phyloP scores from a whole-genome alignment of 2,797 vertebrate genomes.

The Oreortyx pictus region DNA sequence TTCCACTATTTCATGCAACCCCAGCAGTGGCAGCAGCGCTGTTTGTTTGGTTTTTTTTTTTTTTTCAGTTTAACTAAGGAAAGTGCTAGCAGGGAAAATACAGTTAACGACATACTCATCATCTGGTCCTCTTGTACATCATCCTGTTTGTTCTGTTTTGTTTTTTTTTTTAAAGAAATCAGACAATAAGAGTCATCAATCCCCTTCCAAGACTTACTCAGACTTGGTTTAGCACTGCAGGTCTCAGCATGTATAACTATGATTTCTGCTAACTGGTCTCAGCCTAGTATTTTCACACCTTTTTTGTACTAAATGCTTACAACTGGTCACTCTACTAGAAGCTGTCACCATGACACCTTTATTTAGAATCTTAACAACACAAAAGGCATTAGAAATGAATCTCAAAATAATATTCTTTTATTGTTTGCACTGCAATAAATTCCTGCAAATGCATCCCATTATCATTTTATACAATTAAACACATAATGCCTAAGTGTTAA shows the following conservation, averaged over 20 bases:
- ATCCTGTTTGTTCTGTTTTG: neutral
- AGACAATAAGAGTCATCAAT: constrained; percentile 78
- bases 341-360: constrained; percentile 80
- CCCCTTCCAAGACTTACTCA: constrained; percentile 82
- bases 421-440: constrained; percentile 68
- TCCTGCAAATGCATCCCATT: constrained; percentile 66
- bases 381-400: constrained; percentile 68
- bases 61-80: constrained; percentile 41
- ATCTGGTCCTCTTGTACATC: constrained; percentile 67
- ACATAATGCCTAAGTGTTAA: constrained; percentile 56
- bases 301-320: constrained; percentile 86
- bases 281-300: constrained; percentile 87
- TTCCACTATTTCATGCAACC: neutral
- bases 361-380: constrained; percentile 89
- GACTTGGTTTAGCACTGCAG: constrained; percentile 82
- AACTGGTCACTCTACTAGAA: constrained; percentile 81
- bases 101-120: constrained; percentile 50
- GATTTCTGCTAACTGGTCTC: constrained; percentile 91
- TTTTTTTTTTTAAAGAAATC: constrained; percentile 33
- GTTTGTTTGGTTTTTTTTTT: neutral
- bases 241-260: constrained; percentile 85
- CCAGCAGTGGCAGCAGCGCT: neutral
- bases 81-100: constrained; percentile 21
- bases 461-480: constrained; percentile 72
- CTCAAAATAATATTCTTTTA: constrained; percentile 62